Percentiles rank a stretch among this genome's conserved stretches.
Evolutionary conservation across 2,888 invertebrate genomes (phyloP).

Genomic region (Hyposoter dolosus): DNA sequence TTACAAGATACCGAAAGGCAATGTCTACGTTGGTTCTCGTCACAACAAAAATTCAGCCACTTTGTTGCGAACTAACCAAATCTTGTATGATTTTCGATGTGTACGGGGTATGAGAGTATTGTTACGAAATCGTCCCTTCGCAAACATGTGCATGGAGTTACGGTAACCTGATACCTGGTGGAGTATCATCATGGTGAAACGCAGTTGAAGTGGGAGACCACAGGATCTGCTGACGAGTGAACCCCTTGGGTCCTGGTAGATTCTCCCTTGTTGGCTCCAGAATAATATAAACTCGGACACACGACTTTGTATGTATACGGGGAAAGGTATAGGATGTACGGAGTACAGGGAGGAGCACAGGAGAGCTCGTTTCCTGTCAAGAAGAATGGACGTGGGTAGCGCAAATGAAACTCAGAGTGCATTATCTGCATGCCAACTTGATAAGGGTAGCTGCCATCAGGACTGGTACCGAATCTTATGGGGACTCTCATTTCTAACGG

Average conservation of each 20-base stretch:
- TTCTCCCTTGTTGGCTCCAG: conserved; percentile 52
- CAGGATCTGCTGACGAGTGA: conserved; percentile 55
- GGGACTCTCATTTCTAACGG: conserved; percentile 14
- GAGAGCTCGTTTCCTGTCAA: conserved; percentile 61
- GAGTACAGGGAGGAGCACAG: conserved; percentile 52
- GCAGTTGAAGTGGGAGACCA: conserved; percentile 54
- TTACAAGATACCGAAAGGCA: conserved; percentile 51
- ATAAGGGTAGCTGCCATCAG: conserved; percentile 64
- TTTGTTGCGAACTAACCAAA: conserved; percentile 39
- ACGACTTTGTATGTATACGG: conserved; percentile 36
- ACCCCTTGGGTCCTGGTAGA: conserved; percentile 56
- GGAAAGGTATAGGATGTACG: conserved; percentile 23
- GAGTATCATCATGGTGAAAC: conserved; percentile 32
- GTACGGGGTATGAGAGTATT: conserved; percentile 26
- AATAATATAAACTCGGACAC: conserved; percentile 65
- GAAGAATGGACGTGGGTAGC: conserved; percentile 67
- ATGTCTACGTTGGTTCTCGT: conserved; percentile 60
- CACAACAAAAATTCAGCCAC: conserved; percentile 58
- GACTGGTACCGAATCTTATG: conserved; percentile 25
- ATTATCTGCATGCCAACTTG: conserved; percentile 70
- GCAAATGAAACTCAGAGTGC: conserved; percentile 69
- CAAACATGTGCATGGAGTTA: conserved; percentile 38
- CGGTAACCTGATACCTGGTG: conserved; percentile 63
- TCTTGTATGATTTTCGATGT: conserved; percentile 50
- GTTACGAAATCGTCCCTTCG: conserved; percentile 34